These are phyloP conservation scores for Ennomos quercinarius DNA, from an alignment of 2,888 invertebrate genomes.

Conservation along the genomic window DNA sequence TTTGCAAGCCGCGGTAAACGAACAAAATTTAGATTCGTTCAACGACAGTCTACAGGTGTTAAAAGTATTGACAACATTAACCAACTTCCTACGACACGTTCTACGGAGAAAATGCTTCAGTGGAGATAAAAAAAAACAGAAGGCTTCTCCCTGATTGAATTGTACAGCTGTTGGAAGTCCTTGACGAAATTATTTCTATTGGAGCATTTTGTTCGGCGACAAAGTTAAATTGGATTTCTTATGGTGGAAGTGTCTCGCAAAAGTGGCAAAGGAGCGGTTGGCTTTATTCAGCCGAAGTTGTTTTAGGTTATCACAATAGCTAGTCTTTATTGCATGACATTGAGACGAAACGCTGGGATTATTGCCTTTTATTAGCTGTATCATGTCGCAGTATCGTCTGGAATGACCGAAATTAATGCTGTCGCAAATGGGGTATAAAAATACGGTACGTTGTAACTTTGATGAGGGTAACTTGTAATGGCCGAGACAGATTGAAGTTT, in stretches of 20 bases:
- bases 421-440: conserved; percentile 30
- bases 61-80: conserved; percentile 66
- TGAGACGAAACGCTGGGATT: conserved; percentile 46
- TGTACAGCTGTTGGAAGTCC: conserved; percentile 79
- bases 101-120: conserved; percentile 57
- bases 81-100: conserved; percentile 59
- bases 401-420: conserved; percentile 26
- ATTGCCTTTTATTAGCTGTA: conserved; percentile 46
- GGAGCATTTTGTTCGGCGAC: conserved; percentile 81
- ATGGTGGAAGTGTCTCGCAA: conserved; percentile 73
- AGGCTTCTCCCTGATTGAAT: conserved; percentile 76
- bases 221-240: conserved; percentile 85
- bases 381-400: conserved; percentile 31
- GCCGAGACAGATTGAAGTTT: conserved; percentile 27
- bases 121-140: conserved; percentile 68
- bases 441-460: conserved; percentile 27
- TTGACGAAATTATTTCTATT: conserved; percentile 84
- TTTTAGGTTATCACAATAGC: conserved; percentile 71
- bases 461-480: conserved; percentile 28
- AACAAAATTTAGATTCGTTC: conserved; percentile 30
- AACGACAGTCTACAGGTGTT: conserved; percentile 54
- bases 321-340: conserved; percentile 56
- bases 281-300: conserved; percentile 68
- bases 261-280: conserved; percentile 69
- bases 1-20: conserved; percentile 21